Evolutionary conservation across 2,113 vertebrate genomes (phyloP).

Genomic region (Hyaena hyaena): DNA sequence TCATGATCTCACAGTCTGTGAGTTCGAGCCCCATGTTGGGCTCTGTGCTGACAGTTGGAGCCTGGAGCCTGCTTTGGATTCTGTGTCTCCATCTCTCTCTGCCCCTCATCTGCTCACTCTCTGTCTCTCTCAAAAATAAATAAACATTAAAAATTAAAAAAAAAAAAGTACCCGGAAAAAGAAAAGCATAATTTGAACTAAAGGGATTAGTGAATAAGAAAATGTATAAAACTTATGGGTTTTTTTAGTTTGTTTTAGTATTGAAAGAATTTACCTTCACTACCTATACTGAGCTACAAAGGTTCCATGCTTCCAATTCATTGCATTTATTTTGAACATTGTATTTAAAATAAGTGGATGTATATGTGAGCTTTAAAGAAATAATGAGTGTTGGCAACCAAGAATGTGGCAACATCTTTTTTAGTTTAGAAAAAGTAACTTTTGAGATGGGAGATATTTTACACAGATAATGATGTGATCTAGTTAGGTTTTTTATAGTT

Average conservation of each 20-base stretch:
- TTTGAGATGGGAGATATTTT: background rate
- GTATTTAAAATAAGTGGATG: background rate
- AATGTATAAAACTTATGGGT: background rate
- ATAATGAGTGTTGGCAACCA: background rate
- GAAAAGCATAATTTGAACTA: background rate
- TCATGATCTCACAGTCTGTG: too few relatives aligned
- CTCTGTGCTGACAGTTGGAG: too few relatives aligned
- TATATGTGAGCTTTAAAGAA: background rate
- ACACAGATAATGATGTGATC: background rate
- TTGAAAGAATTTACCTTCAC: background rate
- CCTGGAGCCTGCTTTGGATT: too few relatives aligned
- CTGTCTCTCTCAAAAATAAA: too few relatives aligned
- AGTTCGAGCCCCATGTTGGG: too few relatives aligned
- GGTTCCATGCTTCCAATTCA: background rate
- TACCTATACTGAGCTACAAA: background rate
- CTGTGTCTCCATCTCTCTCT: too few relatives aligned
- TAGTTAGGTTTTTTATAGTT: background rate
- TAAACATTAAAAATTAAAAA: too few relatives aligned
- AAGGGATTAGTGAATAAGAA: background rate
- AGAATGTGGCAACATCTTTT: background rate
- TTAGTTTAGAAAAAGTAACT: background rate
- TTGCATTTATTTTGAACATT: background rate
- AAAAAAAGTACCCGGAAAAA: background rate
- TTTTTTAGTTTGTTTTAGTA: background rate
- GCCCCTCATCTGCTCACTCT: too few relatives aligned